Evolutionary conservation across 2,888 invertebrate species (phyloP), one percentile per base, ranked within the genome.

Genomic region (Congeria kusceri): DNA sequence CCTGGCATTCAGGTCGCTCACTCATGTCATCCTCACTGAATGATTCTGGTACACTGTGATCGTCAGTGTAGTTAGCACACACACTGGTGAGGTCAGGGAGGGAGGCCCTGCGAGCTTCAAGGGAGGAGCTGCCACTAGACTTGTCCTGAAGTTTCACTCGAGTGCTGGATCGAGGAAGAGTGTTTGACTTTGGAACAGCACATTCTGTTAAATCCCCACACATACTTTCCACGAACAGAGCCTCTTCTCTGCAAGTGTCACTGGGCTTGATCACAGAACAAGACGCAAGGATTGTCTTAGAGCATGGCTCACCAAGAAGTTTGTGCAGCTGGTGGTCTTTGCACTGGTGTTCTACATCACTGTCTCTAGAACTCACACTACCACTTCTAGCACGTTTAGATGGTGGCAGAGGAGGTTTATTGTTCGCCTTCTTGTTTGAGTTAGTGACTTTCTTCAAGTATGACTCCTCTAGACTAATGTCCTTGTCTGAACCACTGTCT

Each of bases 121-220:
- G 70, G 7, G 87, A 86, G 27, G 86, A 86, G 70, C 86, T 87
- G 56, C 82, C 86, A 67, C 86, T 86, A 32, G 87, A 86, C 69
- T 87, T 86, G 73, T 83, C 84, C 44, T 77, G 70, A n/a, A 85
- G 74, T 46, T 85, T 77, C 7, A 87, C 78, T 56, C 82, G 83
- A 20, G 89, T 90, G 56, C 87, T 88, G 23, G 88, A 87, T 15
- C 90, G 85, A 20, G 89, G 90, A 20, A 90, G 75, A 23, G 87
- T 88, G 73, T 83, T 87, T n/a, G 86, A 81, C 69, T 84, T 87
- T 53, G 79, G 85, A 27, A 71, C 59, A 61, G 56, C 53, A 73
- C 72, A 70, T 47, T 84, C 81, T 28, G 74, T 71, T 53, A 80
- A 77, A 15, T 85, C 84, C 59, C 83, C 80, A 46, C 79, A 84